Evolutionary conservation across 2,113 vertebrate species (phyloP).

Genomic region (Turdus rufiventris): DNA sequence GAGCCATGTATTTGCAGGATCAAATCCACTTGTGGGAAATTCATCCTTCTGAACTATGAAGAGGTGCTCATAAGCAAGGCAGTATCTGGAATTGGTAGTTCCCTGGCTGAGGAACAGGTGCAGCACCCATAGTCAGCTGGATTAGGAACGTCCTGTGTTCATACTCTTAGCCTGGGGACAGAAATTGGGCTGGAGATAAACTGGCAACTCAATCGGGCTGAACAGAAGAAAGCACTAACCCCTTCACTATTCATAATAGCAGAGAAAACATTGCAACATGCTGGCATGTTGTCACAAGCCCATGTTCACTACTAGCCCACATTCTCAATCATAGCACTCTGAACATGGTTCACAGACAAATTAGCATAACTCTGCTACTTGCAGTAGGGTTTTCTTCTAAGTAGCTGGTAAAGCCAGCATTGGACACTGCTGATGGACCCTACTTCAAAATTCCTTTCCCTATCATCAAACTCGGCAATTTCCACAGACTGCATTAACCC

Average conservation of each 20-base stretch:
- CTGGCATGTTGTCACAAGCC: background rate
- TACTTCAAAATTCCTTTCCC: background rate
- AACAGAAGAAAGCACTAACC: background rate
- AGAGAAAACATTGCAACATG: background rate
- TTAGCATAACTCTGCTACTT: background rate
- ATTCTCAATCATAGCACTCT: background rate
- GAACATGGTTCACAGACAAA: background rate
- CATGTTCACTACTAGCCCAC: background rate
- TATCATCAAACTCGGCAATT: background rate
- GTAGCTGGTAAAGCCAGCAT: background rate
- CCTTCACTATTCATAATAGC: background rate
- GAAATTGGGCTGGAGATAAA: background rate
- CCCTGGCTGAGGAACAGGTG: background rate
- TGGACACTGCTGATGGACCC: rapidly evolving
- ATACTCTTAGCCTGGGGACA: background rate
- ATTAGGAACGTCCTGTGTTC: background rate
- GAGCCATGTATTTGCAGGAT: background rate
- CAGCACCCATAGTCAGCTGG: background rate
- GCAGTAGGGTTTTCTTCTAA: background rate
- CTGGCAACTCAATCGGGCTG: background rate
- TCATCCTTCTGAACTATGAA: background rate
- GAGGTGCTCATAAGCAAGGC: background rate
- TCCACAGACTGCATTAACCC: background rate
- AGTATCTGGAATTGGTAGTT: background rate
- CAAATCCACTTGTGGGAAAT: background rate